These are phyloP conservation scores for Copidosoma floridanum DNA, from an alignment of 1,140 invertebrate species.

Conservation along the genomic window DNA sequence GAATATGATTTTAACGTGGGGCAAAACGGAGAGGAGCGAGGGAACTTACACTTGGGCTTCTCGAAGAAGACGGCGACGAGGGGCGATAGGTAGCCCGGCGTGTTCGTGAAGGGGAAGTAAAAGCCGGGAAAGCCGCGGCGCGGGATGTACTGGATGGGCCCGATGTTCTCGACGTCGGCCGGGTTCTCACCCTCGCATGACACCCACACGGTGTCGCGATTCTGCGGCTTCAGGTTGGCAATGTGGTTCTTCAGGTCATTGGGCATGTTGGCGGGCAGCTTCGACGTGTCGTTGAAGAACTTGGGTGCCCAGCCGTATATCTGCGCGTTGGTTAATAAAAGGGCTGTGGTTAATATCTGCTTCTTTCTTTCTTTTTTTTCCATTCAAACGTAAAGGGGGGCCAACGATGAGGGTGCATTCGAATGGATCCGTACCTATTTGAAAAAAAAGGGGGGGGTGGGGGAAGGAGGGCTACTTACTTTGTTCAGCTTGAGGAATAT, in stretches of 20 bases:
- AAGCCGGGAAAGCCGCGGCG: constrained; percentile 73
- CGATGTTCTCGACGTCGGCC: constrained; percentile 87
- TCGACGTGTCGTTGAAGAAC: constrained; percentile 72
- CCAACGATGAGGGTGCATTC: no score
- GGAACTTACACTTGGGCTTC: constrained; percentile 72
- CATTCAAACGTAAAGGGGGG: no score
- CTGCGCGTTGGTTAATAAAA: constrained; percentile 49
- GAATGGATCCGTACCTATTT: no score
- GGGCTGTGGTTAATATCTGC: no score
- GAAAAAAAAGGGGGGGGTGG: no score
- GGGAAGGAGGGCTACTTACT: no score
- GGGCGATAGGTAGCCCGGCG: constrained; percentile 81
- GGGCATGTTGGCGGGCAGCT: constrained; percentile 71
- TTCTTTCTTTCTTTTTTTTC: background rate
- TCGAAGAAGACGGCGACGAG: constrained; percentile 86
- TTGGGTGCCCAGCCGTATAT: constrained; percentile 79
- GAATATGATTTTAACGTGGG: background rate
- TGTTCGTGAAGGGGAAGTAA: constrained; percentile 80
- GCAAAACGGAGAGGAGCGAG: background rate
- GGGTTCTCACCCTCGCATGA: constrained; percentile 88
- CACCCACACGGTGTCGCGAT: constrained; percentile 77
- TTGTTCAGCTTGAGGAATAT: constrained; percentile 68
- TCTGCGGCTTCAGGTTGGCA: constrained; percentile 48
- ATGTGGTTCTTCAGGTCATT: constrained; percentile 73
- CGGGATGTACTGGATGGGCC: constrained; percentile 77